Evolutionary conservation across 2,888 invertebrate species (phyloP).

Genomic region (Asteroscopus sphinx): DNA sequence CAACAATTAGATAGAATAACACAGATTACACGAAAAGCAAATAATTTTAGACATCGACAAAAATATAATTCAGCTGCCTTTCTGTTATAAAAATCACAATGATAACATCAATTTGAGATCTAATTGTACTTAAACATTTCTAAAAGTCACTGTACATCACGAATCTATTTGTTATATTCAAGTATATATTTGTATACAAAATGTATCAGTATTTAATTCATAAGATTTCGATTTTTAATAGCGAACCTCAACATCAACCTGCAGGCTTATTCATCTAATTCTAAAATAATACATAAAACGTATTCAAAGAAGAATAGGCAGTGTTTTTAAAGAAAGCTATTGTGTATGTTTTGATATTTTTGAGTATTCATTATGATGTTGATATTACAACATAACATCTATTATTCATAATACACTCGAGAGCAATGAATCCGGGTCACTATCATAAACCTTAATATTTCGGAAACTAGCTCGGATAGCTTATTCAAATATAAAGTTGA

Average conservation of each 20-base stretch:
- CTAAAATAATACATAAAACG: slow-evolving; percentile 29
- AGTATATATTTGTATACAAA: slow-evolving; percentile 62
- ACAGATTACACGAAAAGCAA: slow-evolving; percentile 41
- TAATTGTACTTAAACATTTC: slow-evolving; percentile 69
- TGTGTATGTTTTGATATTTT: slow-evolving; percentile 6
- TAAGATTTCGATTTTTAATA: slow-evolving; percentile 57
- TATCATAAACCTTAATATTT: too few relatives aligned
- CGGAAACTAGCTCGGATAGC: too few relatives aligned
- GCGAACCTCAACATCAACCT: slow-evolving; percentile 34
- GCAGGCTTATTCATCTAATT: slow-evolving; percentile 17
- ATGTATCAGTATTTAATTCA: slow-evolving; percentile 61
- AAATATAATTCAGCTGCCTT: slow-evolving; percentile 39
- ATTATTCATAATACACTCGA: too few relatives aligned
- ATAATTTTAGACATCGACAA: slow-evolving; percentile 42
- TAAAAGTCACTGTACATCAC: slow-evolving; percentile 54
- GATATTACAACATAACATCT: too few relatives aligned
- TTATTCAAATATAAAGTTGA: too few relatives aligned
- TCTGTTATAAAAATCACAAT: slow-evolving; percentile 34
- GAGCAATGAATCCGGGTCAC: too few relatives aligned
- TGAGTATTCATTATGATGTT: too few relatives aligned
- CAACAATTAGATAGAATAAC: slow-evolving; percentile 37
- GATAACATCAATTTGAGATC: slow-evolving; percentile 67
- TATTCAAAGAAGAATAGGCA: slow-evolving; percentile 6
- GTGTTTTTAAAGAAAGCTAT: not conserved
- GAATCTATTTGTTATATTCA: slow-evolving; percentile 42